These are phyloP conservation scores for Meles meles DNA, from an alignment of 2,113 vertebrate species.

Conservation along the genomic window DNA sequence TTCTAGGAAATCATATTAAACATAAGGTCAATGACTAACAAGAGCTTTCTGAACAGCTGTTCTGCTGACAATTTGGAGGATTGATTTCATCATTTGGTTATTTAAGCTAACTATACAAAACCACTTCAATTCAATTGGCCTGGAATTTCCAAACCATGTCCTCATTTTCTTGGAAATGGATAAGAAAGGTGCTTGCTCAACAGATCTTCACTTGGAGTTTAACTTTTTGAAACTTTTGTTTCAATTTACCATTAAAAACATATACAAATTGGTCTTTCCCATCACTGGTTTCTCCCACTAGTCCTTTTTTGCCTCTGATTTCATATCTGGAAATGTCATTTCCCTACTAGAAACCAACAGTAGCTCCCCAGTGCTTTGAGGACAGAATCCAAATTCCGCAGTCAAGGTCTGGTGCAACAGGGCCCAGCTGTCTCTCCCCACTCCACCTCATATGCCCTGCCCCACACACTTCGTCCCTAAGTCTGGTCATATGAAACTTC, in stretches of 20 bases:
- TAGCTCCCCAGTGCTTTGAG: neutral
- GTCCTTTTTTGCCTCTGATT: neutral
- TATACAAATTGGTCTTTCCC: neutral
- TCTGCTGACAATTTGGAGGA: conserved; percentile 66
- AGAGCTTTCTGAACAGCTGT: conserved; percentile 69
- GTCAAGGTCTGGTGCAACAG: neutral
- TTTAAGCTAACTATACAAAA: conserved; percentile 67
- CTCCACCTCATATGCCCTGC: neutral
- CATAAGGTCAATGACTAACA: conserved; percentile 68
- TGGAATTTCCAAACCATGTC: neutral
- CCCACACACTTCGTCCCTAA: neutral
- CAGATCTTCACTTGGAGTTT: neutral
- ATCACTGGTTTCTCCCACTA: neutral
- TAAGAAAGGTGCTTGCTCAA: neutral
- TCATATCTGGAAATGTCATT: neutral
- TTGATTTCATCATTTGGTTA: conserved; percentile 60
- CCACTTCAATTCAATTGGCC: conserved; percentile 44
- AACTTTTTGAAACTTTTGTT: neutral
- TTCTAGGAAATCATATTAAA: conserved; percentile 63
- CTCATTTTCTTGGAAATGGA: conserved; percentile 36
- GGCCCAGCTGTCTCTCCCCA: rapidly evolving
- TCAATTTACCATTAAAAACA: conserved; percentile 1
- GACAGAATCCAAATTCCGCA: neutral
- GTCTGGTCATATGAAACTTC: neutral
- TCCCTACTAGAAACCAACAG: neutral